phyloP scores from a whole-genome alignment of 2,797 vertebrate species.

The Mormyrus hasselquistii region DNA sequence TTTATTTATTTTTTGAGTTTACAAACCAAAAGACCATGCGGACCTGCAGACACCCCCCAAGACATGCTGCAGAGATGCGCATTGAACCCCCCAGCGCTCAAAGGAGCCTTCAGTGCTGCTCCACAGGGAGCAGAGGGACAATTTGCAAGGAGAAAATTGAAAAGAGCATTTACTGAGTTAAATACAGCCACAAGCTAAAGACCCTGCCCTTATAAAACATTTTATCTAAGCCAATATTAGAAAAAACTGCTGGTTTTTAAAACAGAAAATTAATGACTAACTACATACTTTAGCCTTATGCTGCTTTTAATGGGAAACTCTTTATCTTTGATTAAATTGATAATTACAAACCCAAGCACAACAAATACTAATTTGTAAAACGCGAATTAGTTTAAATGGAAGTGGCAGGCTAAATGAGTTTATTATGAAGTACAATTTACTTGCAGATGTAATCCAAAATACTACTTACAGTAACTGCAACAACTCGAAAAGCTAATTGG shows the following conservation, averaged over 20 bases:
- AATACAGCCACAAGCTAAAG: neutral
- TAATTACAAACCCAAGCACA: slow-evolving; percentile 36
- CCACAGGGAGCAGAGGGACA: neutral
- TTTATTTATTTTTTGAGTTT: neutral
- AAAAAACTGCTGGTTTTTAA: slow-evolving; percentile 26
- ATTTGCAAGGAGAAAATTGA: slow-evolving; percentile 1
- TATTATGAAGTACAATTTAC: slow-evolving; percentile 65
- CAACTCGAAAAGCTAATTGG: slow-evolving; percentile 1
- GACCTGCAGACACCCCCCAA: neutral
- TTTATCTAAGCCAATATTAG: neutral
- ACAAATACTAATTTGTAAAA: slow-evolving; percentile 57
- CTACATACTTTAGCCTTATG: slow-evolving; percentile 22
- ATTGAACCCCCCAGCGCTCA: neutral
- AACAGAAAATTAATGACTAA: slow-evolving; percentile 45
- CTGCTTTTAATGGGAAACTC: slow-evolving; percentile 44
- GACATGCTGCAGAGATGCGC: neutral
- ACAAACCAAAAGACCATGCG: neutral
- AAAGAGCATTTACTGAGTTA: neutral
- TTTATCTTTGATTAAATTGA: slow-evolving; percentile 51
- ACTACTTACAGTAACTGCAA: neutral
- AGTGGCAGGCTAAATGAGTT: slow-evolving; percentile 48
- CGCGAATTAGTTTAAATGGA: slow-evolving; percentile 50
- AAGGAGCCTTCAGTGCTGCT: neutral
- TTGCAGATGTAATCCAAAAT: slow-evolving; percentile 48
- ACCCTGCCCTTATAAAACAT: neutral